A percentile compares a stretch with the other conserved stretches of the same genome.
These are phyloP conservation scores for Neoaliturus tenellus DNA, from an alignment of 2,888 invertebrate species.

Conservation along the genomic window DNA sequence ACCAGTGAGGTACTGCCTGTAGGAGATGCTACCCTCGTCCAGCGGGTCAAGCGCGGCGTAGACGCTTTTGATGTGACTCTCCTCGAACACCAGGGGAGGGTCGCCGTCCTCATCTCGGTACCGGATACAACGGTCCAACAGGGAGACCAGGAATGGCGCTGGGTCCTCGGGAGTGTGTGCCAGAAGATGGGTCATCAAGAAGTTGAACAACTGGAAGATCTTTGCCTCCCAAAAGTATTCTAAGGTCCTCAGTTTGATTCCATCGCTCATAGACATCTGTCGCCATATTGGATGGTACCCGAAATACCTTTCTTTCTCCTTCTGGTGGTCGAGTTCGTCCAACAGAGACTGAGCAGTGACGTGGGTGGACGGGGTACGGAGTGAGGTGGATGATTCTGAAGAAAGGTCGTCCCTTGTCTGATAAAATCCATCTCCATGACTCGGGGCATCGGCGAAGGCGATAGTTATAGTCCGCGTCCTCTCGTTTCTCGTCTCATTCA, in stretches of 20 bases:
- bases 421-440: background rate
- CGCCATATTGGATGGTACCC: slow-evolving; percentile 30
- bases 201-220: slow-evolving; percentile 23
- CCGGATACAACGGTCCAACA: slow-evolving; percentile 61
- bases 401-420: background rate
- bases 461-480: background rate
- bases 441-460: background rate
- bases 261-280: slow-evolving; percentile 6
- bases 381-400: background rate
- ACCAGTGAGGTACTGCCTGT: slow-evolving; percentile 60
- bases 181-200: slow-evolving; percentile 31
- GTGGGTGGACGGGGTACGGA: background rate
- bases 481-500: background rate
- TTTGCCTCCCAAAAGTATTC: background rate
- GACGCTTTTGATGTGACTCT: slow-evolving; percentile 58
- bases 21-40: slow-evolving; percentile 50
- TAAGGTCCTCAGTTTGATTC: background rate
- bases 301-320: background rate
- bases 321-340: background rate
- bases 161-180: slow-evolving; percentile 59
- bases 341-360: background rate
- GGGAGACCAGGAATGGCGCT: slow-evolving; percentile 54
- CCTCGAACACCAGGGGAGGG: slow-evolving; percentile 60
- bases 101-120: slow-evolving; percentile 45
- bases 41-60: slow-evolving; percentile 61